Base-by-base conservation (phyloP, 2,888 invertebrate genomes). In the Cylindroiulus punctatus region DNA sequence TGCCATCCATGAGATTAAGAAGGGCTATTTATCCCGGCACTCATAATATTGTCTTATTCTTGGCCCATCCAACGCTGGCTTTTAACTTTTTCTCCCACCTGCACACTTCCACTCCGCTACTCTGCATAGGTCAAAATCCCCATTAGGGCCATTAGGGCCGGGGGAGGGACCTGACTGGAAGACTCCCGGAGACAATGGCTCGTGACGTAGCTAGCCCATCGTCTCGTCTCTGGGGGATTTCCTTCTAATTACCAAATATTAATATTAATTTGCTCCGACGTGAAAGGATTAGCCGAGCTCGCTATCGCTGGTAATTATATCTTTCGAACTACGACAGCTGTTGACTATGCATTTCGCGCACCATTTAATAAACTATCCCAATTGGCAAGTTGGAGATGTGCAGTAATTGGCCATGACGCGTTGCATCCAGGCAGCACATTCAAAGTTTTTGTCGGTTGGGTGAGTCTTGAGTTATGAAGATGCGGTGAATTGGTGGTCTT, bases 41-140 rank as follows among this genome's bases (percentile, higher is more conserved):
- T 65, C 65, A 65, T 65, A 65, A 65, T 65, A 65, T 65, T 65
- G 65, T 65, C 65, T 65, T 65, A 65, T 65, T 65, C 65, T 65
- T 65, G n/a, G 57, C 57, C 57, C 5, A n/a, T 19, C 22, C 22
- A 4, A 8, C 57, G 65, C 65, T 65, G 65, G 12, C 65, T 65
- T 52, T 52, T 52, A n/a, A 22, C 57, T 57, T 57, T n/a, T 57
- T 57, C 57, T 22, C 57, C 22, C 57, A 65, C 65, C 65, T 65
- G 65, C 65, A 52, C 1, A n/a, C 52, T n/a, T 52, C 52, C 10
- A 26, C 17, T 19, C n/a, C 12, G 22, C 8, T 65, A 22, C 22
- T 65, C 65, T 22, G 26, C 65, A 65, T 65, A 22, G 65, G 65
- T 65, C 65, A 65, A 26, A 7, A 65, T 65, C 22, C 65, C 65